These are phyloP conservation scores for Tangara arthus DNA, from an alignment of 2,797 vertebrate species.

Conservation along the genomic window DNA sequence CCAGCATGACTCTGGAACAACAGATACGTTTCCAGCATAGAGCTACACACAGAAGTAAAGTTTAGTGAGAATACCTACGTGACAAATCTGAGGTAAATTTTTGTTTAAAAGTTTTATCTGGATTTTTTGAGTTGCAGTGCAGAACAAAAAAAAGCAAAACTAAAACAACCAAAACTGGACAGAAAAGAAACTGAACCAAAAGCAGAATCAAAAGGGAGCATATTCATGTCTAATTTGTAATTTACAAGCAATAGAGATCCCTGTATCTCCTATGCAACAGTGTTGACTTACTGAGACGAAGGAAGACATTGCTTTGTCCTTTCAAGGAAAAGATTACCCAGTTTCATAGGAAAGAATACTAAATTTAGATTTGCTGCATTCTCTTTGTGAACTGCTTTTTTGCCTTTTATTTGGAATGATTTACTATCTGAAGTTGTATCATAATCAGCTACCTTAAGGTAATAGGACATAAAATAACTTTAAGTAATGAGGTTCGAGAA, in stretches of 20 bases:
- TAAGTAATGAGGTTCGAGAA: background rate
- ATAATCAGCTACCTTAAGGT: background rate
- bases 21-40: background rate
- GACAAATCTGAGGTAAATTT: background rate
- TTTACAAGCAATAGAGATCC: background rate
- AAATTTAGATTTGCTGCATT: background rate
- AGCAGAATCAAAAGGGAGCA: background rate
- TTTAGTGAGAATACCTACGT: background rate
- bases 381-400: background rate
- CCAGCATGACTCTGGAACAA: background rate
- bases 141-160: background rate
- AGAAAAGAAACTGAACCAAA: background rate
- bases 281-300: background rate
- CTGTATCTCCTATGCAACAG: background rate
- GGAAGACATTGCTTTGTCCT: background rate
- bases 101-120: background rate
- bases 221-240: background rate
- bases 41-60: background rate
- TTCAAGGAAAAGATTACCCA: background rate
- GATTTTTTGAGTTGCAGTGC: background rate
- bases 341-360: background rate
- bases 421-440: background rate
- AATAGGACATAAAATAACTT: background rate
- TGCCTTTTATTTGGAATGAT: background rate
- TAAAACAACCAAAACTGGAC: background rate